Evolutionary conservation across 2,888 invertebrate species (phyloP).

Genomic region (Caenorhabditis sinica): DNA sequence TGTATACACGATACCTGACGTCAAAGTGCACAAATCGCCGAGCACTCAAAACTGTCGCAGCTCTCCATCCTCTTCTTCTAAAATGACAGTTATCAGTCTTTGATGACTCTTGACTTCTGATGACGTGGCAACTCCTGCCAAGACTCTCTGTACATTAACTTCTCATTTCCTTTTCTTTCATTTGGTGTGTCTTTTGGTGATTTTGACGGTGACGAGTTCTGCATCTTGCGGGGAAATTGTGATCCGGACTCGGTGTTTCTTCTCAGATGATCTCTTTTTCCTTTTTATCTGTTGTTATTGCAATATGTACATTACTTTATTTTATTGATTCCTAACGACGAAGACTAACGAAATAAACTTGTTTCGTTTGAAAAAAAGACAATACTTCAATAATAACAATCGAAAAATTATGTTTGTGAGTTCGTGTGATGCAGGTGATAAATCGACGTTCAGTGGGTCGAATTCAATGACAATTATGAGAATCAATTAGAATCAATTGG

Average conservation of each 20-base stretch:
- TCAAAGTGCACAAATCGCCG: constrained; percentile 46
- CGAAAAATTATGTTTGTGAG: no score
- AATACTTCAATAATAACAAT: no score
- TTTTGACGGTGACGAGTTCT: constrained; percentile 49
- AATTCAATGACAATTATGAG: no score
- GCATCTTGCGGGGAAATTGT: constrained; percentile 57
- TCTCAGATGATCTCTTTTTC: constrained; percentile 18
- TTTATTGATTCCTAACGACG: constrained; percentile 6
- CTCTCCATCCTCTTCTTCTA: constrained; percentile 11
- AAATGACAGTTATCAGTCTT: constrained; percentile 54
- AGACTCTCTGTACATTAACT: constrained; percentile 30
- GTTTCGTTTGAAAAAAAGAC: constrained; percentile 28
- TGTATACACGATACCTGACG: constrained; percentile 56
- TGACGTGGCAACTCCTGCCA: constrained; percentile 41
- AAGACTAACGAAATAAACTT: constrained; percentile 53
- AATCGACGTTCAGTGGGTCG: no score
- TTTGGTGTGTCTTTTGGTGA: constrained; percentile 12
- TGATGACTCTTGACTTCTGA: constrained; percentile 21
- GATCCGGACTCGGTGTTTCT: constrained; percentile 55
- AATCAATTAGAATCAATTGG: no score
- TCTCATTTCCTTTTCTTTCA: constrained; percentile 14
- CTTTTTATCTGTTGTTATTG: constrained; percentile 4
- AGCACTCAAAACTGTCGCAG: constrained; percentile 6
- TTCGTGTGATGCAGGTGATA: no score
- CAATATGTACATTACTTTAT: constrained; percentile 36